Conservation (phyloP, 2,888 invertebrate genomes). For the Hololepta plana region DNA sequence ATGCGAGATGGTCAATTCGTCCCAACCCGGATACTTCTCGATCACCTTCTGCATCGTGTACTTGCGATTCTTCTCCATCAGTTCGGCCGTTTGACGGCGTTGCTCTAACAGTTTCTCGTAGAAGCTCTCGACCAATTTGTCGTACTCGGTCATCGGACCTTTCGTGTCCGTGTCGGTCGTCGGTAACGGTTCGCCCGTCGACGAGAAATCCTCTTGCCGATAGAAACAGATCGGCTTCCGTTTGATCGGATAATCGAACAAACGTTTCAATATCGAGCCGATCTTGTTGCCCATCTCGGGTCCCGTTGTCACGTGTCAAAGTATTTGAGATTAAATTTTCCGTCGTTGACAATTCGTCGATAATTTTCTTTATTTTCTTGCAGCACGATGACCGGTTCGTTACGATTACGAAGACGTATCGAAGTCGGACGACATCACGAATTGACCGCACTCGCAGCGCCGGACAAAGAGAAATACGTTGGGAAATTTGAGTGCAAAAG, state of each 20-base stretch:
- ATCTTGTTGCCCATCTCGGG: conserved; percentile 33
- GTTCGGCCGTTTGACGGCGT: conserved; percentile 31
- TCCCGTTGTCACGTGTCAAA: too few relatives aligned
- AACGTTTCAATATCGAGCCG: conserved; percentile 27
- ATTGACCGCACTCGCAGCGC: too few relatives aligned
- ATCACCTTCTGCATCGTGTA: conserved; percentile 35
- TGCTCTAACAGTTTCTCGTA: conserved; percentile 33
- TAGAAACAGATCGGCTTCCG: conserved; percentile 39
- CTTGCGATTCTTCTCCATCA: conserved; percentile 35
- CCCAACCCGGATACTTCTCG: conserved; percentile 36
- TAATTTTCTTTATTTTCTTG: too few relatives aligned
- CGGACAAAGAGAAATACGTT: too few relatives aligned
- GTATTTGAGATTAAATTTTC: conserved; percentile 3
- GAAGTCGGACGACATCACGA: too few relatives aligned
- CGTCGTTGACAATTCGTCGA: conserved; percentile 4
- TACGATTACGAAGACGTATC: too few relatives aligned
- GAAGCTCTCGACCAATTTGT: conserved; percentile 33
- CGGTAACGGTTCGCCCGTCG: conserved; percentile 23
- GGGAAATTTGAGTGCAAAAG: too few relatives aligned
- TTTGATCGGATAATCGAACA: conserved; percentile 38
- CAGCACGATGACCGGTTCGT: conserved; percentile 27
- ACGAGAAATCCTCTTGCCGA: conserved; percentile 36
- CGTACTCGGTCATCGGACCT: conserved; percentile 29
- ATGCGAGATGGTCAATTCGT: conserved; percentile 37
- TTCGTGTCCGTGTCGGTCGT: conserved; percentile 13